These are phyloP conservation scores for Barypeithes pellucidus DNA, from an alignment of 2,888 invertebrate genomes.

Conservation along the genomic window DNA sequence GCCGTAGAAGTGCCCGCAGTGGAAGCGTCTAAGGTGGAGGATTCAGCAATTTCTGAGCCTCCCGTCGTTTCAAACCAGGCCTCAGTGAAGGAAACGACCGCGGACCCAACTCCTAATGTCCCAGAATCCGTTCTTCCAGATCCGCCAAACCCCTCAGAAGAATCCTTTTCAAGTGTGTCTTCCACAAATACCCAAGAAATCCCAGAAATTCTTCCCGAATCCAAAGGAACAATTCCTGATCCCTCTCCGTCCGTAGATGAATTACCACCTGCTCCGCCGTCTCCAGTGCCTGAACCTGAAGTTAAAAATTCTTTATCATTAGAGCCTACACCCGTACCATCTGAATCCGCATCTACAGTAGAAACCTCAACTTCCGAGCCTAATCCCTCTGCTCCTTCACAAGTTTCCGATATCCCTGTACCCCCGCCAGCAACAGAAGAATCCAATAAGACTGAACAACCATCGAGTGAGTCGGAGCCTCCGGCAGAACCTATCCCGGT, in stretches of 20 bases:
- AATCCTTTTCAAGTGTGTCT: constrained; percentile 20
- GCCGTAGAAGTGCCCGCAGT: neutral
- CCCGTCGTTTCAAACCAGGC: constrained; percentile 40
- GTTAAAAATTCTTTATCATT: constrained; percentile 15
- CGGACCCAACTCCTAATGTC: constrained; percentile 30
- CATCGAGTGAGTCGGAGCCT: constrained; percentile 25
- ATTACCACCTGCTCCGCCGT: constrained; percentile 42
- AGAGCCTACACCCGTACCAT: constrained; percentile 20
- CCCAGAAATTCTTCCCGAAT: constrained; percentile 22
- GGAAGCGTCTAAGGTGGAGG: constrained; percentile 27
- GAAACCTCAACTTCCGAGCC: constrained; percentile 19
- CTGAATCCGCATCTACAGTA: constrained; percentile 18
- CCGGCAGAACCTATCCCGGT: constrained; percentile 37
- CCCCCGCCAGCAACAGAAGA: constrained; percentile 18
- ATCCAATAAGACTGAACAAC: constrained; percentile 34
- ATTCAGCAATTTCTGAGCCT: constrained; percentile 31
- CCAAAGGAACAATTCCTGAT: constrained; percentile 20
- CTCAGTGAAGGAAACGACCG: constrained; percentile 39
- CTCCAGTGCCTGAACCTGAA: constrained; percentile 31
- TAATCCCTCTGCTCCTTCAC: neutral
- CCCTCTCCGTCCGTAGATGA: constrained; percentile 38
- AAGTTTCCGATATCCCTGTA: constrained; percentile 8
- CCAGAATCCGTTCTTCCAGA: constrained; percentile 31
- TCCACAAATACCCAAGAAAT: constrained; percentile 7
- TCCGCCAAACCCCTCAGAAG: constrained; percentile 8